These are phyloP conservation scores for Poeciliopsis retropinna DNA, from an alignment of 2,113 vertebrate species.

Conservation along the genomic window DNA sequence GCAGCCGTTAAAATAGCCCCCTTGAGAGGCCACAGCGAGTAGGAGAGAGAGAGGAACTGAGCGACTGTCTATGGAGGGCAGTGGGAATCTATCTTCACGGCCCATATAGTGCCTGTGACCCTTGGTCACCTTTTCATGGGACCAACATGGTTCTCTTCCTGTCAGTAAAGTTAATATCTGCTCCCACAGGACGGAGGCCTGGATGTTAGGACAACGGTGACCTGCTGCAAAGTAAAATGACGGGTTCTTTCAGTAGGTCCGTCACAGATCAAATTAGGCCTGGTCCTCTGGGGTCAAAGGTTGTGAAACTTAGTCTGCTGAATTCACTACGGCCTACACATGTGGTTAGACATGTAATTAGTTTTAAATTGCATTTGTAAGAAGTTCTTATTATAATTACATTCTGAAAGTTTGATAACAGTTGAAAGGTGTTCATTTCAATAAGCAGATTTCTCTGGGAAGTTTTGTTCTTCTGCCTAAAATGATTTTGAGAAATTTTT, in stretches of 20 bases:
- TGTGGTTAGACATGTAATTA: neutral
- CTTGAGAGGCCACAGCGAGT: conserved; percentile 63
- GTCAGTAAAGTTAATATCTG: conserved; percentile 75
- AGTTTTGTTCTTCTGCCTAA: neutral
- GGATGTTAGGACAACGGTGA: conserved; percentile 55
- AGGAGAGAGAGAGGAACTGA: conserved; percentile 42
- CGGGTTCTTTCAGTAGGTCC: conserved; percentile 59
- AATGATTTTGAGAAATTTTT: neutral
- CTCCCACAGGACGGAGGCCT: conserved; percentile 55
- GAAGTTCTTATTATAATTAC: neutral
- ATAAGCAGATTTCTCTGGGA: neutral
- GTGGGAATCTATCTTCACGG: conserved; percentile 69
- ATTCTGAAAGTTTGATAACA: neutral
- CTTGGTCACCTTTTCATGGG: conserved; percentile 75
- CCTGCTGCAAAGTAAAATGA: conserved; percentile 55
- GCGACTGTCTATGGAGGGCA: conserved; percentile 53
- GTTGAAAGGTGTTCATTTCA: neutral
- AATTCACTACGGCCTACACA: conserved; percentile 20
- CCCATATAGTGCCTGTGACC: conserved; percentile 72
- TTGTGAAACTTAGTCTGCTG: conserved; percentile 39
- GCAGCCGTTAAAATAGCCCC: conserved; percentile 68
- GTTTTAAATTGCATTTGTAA: neutral
- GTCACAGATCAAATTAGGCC: conserved; percentile 60
- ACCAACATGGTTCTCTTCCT: conserved; percentile 74
- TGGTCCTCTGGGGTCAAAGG: conserved; percentile 56